A percentile compares a stretch with the other conserved stretches of the same genome.
Evolutionary conservation across 2,888 invertebrate genomes (phyloP).

Genomic region (Tromatobia lineatoria): DNA sequence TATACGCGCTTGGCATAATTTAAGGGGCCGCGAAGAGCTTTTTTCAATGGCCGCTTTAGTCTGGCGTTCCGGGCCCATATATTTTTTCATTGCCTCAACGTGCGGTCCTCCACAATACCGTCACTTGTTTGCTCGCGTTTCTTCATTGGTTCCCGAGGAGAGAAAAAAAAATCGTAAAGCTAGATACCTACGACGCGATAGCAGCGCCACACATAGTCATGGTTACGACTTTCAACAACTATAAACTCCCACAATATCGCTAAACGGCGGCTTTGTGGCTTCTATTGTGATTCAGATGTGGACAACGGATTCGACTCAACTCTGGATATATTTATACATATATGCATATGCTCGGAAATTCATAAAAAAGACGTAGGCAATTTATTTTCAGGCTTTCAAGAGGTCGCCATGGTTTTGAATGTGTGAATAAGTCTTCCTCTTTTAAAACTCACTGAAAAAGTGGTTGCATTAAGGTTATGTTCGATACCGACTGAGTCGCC

Average conservation of each 20-base stretch:
- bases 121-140: slow-evolving; percentile 4
- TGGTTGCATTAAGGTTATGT: too few species aligned
- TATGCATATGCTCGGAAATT: too few species aligned
- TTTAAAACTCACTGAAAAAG: too few species aligned
- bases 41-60: slow-evolving; percentile 67
- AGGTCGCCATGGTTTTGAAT: too few species aligned
- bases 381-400: too few species aligned
- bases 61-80: slow-evolving; percentile 32
- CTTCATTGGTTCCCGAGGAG: background rate
- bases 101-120: background rate
- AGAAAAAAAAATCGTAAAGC: slow-evolving; percentile 54
- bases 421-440: too few species aligned
- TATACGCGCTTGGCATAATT: slow-evolving; percentile 66
- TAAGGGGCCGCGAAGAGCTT: slow-evolving; percentile 61
- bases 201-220: slow-evolving; percentile 10
- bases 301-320: slow-evolving; percentile 33
- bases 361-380: too few species aligned
- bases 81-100: slow-evolving; percentile 47
- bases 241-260: slow-evolving; percentile 30
- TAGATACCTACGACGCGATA: slow-evolving; percentile 43
- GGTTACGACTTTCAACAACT: slow-evolving; percentile 46
- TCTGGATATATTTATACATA: background rate
- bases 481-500: too few species aligned
- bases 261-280: slow-evolving; percentile 33
- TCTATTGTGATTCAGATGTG: slow-evolving; percentile 29